Evolutionary conservation across 2,797 vertebrate genomes (phyloP).

Genomic region (Poecilia wingei): DNA sequence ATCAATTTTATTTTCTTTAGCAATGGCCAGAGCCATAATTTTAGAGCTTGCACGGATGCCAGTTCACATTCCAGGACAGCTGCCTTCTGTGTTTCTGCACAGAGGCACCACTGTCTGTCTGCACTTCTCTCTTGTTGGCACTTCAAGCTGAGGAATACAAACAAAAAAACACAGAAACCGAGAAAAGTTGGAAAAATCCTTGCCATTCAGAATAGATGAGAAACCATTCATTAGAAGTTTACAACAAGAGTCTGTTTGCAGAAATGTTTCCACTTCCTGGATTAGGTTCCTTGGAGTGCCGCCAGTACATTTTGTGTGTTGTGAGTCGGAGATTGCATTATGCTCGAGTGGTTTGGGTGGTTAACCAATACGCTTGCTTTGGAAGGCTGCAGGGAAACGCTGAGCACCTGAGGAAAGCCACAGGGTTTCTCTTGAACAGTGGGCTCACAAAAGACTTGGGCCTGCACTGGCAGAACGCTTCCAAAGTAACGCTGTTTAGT

Average conservation of each 20-base stretch:
- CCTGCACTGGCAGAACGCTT: conserved; percentile 36
- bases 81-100: conserved; percentile 66
- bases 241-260: conserved; percentile 70
- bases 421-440: conserved; percentile 54
- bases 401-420: conserved; percentile 77
- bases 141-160: conserved; percentile 57
- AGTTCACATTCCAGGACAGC: conserved; percentile 71
- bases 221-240: conserved; percentile 69
- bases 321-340: conserved; percentile 77
- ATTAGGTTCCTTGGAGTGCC: conserved; percentile 70
- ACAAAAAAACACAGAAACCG: conserved; percentile 34
- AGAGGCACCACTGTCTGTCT: conserved; percentile 61
- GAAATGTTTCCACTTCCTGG: conserved; percentile 72
- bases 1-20: conserved; percentile 83
- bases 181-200: conserved; percentile 50
- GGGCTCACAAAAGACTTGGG: conserved; percentile 53
- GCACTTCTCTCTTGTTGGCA: conserved; percentile 44
- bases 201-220: conserved; percentile 61
- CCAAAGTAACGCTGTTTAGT: conserved; percentile 54
- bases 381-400: conserved; percentile 67
- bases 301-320: conserved; percentile 74
- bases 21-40: conserved; percentile 72
- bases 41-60: conserved; percentile 63
- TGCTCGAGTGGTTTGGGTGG: conserved; percentile 75
- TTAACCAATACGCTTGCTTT: conserved; percentile 76